Evolutionary conservation across 2,113 vertebrate genomes (phyloP).

Genomic region (Smithornis capensis): DNA sequence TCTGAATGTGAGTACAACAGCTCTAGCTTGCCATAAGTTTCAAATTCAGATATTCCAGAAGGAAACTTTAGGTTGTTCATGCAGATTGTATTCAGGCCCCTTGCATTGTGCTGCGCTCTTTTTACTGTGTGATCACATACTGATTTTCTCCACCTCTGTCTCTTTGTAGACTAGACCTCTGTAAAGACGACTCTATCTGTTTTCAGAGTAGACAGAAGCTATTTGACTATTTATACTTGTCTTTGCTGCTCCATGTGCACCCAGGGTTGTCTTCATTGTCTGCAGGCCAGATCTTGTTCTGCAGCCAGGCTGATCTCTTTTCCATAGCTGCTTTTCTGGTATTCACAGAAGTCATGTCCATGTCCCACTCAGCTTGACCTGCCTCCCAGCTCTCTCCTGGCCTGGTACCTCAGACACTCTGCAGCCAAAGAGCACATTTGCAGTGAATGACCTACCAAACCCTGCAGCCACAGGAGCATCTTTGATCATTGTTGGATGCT

Average conservation of each 20-base stretch:
- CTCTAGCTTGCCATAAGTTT: not conserved
- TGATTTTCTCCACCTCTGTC: not conserved
- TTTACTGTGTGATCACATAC: fast-evolving
- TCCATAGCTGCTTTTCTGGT: not conserved
- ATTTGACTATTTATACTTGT: not conserved
- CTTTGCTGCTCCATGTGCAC: not conserved
- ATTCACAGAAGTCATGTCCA: not conserved
- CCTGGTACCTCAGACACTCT: not conserved
- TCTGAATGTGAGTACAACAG: not conserved
- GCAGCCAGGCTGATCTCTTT: not conserved
- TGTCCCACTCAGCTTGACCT: not conserved
- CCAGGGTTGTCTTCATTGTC: not conserved
- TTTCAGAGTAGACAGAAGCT: not conserved
- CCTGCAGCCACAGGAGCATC: not conserved
- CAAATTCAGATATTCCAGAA: not conserved
- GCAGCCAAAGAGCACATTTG: not conserved
- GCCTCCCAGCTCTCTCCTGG: not conserved
- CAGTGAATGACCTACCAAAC: not conserved
- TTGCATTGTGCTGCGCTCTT: not conserved
- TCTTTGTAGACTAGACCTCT: not conserved
- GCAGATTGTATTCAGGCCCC: not conserved
- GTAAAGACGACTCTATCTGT: not conserved
- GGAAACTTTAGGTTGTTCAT: not conserved
- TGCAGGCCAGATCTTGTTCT: not conserved
- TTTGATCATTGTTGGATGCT: not conserved